Evolutionary conservation across 2,888 invertebrate genomes (phyloP), one percentile per base, ranked within the genome.

Genomic region (Lacanobia wlatinum): DNA sequence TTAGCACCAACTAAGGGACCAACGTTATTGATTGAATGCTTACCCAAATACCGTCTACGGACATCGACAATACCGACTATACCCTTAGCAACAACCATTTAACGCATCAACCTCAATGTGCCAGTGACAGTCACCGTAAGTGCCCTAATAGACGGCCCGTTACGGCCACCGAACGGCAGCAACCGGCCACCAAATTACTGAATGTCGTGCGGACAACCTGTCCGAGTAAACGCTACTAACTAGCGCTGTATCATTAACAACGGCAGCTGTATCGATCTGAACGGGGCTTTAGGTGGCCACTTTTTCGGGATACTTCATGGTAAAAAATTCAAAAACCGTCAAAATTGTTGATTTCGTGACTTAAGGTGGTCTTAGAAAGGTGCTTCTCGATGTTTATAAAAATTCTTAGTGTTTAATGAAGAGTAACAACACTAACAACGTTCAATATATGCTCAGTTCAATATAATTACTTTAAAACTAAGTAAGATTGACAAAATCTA

Each of bases 161-260:
- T 48, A 67, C 62, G 40, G 23, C 46, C 14, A 5, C 40, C 34
- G 53, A 5, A 12, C 66, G 43, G 38, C 28, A 21, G 34, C 55
- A 50, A 46, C 9, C 48, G 53, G 43, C 38, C 28, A 53, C 64
- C 70, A 79, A 79, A 79, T 79, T 53, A 63, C 81, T 59, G 40
- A 67, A 81, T 79, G 81, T 76, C 81, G 81, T 79, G 81, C 55
- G 63, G 76, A 81, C 76, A 78, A 34, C 23, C 40, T 81, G 81
- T 81, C 66, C 64, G 46, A 10, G 12, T 81, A 53, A 70, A 70
- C 40, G 66, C 46, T 63, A 55, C 76, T 58, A 53, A 64, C 73
- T 16, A 58, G 34, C 46, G 12, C 50, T 38, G 34, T 48, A 6
- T 50, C 76, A 76, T 66, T 80, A 63, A 59, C 55, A 9, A 5